Base-by-base conservation (phyloP, 2,888 invertebrate genomes). In the Philaethria dido region DNA sequence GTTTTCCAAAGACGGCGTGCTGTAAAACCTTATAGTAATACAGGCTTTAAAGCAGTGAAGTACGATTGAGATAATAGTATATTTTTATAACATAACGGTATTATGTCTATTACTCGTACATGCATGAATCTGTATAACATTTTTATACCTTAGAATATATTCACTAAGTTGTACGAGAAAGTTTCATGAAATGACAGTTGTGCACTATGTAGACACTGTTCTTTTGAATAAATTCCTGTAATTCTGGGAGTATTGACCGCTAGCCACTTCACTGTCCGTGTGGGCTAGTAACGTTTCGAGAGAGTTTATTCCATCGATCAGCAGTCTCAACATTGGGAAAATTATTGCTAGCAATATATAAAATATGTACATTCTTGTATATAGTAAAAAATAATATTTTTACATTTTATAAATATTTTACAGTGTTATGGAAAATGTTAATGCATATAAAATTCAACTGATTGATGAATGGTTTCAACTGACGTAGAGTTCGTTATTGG, bases 31-130 rank as follows among this genome's bases (percentile, higher is more conserved):
- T 64, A 54, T 33, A 61, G 60, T 64, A 68, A 55, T 68, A 61
- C 61, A 47, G 68, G 68, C 61, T 64, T 68, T 64, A 64, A 64
- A 47, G 69, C 69, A 60, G 45, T 33, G 45, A 69, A 69, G 60
- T 70, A 69, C 66, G 69, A 62, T 71, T 68, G 64, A 66, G 67
- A 68, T 72, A 72, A 72, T 73, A 55, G 42, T 39, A 62, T 69
- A 74, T 71, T 70, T 73, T 72, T 73, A 73, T 70, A 62, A 61
- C 68, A 44, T 75, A 75, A 74, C 75, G 74, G 75, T 59, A 67
- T 64, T 45, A 29, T 44, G 45, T 60, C 60, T 60, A 60, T 60
- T 18, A 14, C 33, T 29, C 11, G 18, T 20, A 8, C 44, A 45
- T 57, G n/a, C 57, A 42, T 9, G 6, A 42, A 25, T 57, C n/a